Percentiles rank a stretch among this genome's conserved stretches.
These are phyloP conservation scores for Miltochrista miniata DNA, from an alignment of 2,888 invertebrate genomes.

Conservation along the genomic window DNA sequence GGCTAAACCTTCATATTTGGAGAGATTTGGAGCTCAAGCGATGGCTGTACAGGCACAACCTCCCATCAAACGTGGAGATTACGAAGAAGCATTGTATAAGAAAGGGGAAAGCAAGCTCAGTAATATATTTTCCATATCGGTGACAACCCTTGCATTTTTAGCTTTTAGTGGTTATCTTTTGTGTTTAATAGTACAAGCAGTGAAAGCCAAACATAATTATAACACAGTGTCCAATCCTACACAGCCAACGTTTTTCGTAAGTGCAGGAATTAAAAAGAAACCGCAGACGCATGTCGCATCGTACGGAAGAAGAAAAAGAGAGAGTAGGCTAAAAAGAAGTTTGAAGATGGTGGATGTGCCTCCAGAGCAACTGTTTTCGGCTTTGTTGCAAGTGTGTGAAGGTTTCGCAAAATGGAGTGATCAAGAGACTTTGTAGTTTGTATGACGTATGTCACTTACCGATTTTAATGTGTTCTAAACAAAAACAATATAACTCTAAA, in stretches of 20 bases:
- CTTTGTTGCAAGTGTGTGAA: slow-evolving; percentile 80
- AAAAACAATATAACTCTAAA: too few relatives aligned
- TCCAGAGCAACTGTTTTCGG: slow-evolving; percentile 78
- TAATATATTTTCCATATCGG: slow-evolving; percentile 89
- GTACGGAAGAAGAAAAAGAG: slow-evolving; percentile 63
- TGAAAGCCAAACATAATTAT: slow-evolving; percentile 85
- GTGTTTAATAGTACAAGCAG: slow-evolving; percentile 89
- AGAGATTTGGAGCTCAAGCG: slow-evolving; percentile 70
- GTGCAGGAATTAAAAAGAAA: slow-evolving; percentile 71
- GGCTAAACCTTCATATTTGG: slow-evolving; percentile 49
- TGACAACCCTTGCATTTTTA: slow-evolving; percentile 91
- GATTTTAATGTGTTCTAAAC: neutral
- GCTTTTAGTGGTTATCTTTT: slow-evolving; percentile 93
- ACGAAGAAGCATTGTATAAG: slow-evolving; percentile 74
- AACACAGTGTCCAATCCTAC: slow-evolving; percentile 46
- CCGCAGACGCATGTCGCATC: slow-evolving; percentile 68
- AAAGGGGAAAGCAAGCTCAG: slow-evolving; percentile 85
- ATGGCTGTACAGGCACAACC: slow-evolving; percentile 63
- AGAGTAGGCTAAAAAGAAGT: slow-evolving; percentile 43
- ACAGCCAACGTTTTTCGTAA: slow-evolving; percentile 65
- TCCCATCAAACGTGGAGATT: slow-evolving; percentile 67
- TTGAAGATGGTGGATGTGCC: slow-evolving; percentile 54
- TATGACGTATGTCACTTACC: neutral
- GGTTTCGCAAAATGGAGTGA: slow-evolving; percentile 82
- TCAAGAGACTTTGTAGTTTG: slow-evolving; percentile 1